Conservation (phyloP, 2,888 invertebrate genomes). For the Petrophora chlorosata region DNA sequence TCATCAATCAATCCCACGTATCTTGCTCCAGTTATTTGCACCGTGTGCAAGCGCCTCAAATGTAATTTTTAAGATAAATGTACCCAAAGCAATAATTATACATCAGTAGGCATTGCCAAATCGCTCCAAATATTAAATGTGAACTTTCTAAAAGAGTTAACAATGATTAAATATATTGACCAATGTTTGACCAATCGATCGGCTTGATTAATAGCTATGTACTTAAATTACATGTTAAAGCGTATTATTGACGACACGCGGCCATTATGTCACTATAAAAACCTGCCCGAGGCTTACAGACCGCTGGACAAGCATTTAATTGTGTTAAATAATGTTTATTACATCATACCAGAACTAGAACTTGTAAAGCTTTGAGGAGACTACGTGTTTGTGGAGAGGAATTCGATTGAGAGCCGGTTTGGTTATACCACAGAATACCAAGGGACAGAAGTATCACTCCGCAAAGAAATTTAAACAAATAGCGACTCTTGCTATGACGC, state of each 20-base stretch:
- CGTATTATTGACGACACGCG: conserved; percentile 6
- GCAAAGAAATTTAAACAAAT: no score
- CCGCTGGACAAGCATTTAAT: not conserved
- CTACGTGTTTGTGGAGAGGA: not conserved
- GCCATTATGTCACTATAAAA: conserved; percentile 10
- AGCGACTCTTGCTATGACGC: no score
- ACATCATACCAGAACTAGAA: conserved; percentile 6
- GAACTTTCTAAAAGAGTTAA: conserved; percentile 39
- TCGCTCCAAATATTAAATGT: conserved; percentile 15
- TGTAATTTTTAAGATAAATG: conserved; percentile 22
- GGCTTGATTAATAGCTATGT: conserved; percentile 31
- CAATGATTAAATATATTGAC: conserved; percentile 37
- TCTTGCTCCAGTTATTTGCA: no score
- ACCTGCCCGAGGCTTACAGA: not conserved
- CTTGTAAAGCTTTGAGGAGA: conserved; percentile 1
- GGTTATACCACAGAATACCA: no score
- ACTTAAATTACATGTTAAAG: conserved; percentile 27
- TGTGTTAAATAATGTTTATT: conserved; percentile 2
- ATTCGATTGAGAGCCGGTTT: conserved; percentile 2
- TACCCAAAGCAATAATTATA: conserved; percentile 20
- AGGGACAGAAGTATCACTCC: no score
- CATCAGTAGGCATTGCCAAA: conserved; percentile 16
- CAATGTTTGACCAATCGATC: conserved; percentile 34
- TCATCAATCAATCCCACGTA: no score
- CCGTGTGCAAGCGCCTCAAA: conserved; percentile 14